Conservation (phyloP, 2,888 invertebrate genomes). For the Anthrax anthrax region DNA sequence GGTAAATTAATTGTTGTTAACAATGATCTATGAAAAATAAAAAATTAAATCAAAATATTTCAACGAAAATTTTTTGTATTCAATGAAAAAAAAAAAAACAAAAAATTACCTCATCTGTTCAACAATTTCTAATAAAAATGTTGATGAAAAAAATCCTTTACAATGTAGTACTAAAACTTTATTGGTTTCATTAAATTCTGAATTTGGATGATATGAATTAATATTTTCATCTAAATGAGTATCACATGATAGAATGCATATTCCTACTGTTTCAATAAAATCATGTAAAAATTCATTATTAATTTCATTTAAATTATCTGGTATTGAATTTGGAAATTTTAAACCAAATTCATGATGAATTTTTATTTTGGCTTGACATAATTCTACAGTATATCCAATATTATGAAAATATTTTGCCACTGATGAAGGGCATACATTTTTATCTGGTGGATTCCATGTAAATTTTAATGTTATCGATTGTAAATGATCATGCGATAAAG, state of each 20-base stretch:
- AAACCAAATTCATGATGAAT: conserved; percentile 27
- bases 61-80: too few species aligned
- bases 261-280: conserved; percentile 43
- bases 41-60: too few species aligned
- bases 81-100: background rate
- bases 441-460: conserved; percentile 39
- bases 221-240: conserved; percentile 21
- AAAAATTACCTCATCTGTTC: conserved; percentile 23
- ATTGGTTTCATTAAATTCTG: conserved; percentile 21
- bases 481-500: conserved; percentile 8
- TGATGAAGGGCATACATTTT: conserved; percentile 42
- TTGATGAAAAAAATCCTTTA: conserved; percentile 38
- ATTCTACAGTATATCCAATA: conserved; percentile 32
- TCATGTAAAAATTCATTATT: conserved; percentile 21
- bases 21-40: too few species aligned
- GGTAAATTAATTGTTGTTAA: conserved; percentile 16
- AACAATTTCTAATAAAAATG: conserved; percentile 30
- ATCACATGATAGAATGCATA: conserved; percentile 35
- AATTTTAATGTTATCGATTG: conserved; percentile 9
- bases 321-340: conserved; percentile 28
- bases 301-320: conserved; percentile 18
- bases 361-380: conserved; percentile 32
- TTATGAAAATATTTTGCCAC: conserved; percentile 41
- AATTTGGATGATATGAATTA: conserved; percentile 24
- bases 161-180: conserved; percentile 17